These are phyloP conservation scores for Apeira syringaria DNA, from an alignment of 2,888 invertebrate genomes.

Conservation along the genomic window DNA sequence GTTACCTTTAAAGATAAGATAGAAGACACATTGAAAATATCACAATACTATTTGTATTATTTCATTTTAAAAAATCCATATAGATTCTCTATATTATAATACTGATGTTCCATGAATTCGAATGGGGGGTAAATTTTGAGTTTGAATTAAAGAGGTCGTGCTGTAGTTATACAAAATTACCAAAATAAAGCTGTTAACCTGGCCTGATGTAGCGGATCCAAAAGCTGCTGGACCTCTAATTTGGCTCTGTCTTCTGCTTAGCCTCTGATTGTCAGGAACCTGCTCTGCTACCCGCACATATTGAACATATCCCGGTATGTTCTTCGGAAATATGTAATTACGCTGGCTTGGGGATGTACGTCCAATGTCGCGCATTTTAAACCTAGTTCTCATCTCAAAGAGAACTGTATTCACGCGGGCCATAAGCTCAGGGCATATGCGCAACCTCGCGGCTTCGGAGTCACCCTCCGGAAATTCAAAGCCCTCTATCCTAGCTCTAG, in stretches of 20 bases:
- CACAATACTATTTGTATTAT: too few relatives aligned
- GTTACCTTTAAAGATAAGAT: too few relatives aligned
- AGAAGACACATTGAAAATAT: too few relatives aligned
- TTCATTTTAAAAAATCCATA: too few relatives aligned
- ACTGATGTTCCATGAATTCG: too few relatives aligned
- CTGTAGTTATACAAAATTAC: too few relatives aligned
- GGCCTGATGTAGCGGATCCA: not conserved
- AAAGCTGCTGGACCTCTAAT: not conserved
- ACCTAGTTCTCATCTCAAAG: conserved; percentile 13
- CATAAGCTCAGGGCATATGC: conserved; percentile 21
- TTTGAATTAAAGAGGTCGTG: too few relatives aligned
- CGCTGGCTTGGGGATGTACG: conserved; percentile 8
- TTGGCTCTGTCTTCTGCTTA: not conserved
- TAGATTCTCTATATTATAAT: too few relatives aligned
- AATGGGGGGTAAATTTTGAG: too few relatives aligned
- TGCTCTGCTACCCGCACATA: not conserved
- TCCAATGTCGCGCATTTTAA: conserved; percentile 20
- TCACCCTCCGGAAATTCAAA: conserved; percentile 25
- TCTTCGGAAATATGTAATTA: conserved; percentile 12
- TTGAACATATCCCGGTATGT: conserved; percentile 12
- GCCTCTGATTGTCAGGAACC: not conserved
- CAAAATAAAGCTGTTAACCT: too few relatives aligned
- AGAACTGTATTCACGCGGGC: conserved; percentile 19
- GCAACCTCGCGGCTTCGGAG: conserved; percentile 10
- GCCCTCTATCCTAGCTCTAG: conserved; percentile 21